Base-by-base conservation (phyloP, 2,797 vertebrate genomes). In the Potorous gilbertii region DNA sequence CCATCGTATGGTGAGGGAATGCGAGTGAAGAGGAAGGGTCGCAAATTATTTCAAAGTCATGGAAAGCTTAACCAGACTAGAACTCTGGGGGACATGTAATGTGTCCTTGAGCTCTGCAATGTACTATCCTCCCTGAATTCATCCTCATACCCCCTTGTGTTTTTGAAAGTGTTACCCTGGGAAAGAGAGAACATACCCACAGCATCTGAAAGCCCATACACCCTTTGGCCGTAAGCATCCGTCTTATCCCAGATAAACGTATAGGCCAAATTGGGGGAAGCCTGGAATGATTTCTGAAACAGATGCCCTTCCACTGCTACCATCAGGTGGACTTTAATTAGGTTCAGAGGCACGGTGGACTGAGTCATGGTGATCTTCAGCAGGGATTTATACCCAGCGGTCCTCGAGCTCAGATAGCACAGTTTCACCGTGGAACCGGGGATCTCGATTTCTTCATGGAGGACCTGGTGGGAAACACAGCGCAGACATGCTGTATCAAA, bases 231-330 rank as follows among this genome's bases (percentile, higher is more conserved):
- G 0, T 99, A 99, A 0, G 99, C 99, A 62, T 99, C 99, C 0
- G 99, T 99, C 98, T 99, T 99, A 97, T 99, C 99, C 99, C 99
- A 99, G 98, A 99, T 99, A 98, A 99, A 99, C 9, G 99, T 99
- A 97, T 99, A 99, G 91, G 99, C 99, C 98, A 99, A 98, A 98
- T 99, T 99, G 96, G 99, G 99, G 27, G 99, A 99, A 50, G 99
- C 99, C 74, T 99, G 99, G 98, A 99, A 99, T 96, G 99, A 99
- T 97, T 99, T 99, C 98, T 99, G 99, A 98, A 99, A 99, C 94
- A 99, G 99, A 98, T 99, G 99, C 1, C 99, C 99, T 98, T 99
- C 99, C 55, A 99, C 99, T 0, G 99, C 99, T 8, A 99, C 99
- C 99, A 99, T 99, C 97, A 99, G 98, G 98, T 99, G 99, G 55